Evolutionary conservation across 2,113 vertebrate genomes (phyloP).

Genomic region (Macrotus californicus): DNA sequence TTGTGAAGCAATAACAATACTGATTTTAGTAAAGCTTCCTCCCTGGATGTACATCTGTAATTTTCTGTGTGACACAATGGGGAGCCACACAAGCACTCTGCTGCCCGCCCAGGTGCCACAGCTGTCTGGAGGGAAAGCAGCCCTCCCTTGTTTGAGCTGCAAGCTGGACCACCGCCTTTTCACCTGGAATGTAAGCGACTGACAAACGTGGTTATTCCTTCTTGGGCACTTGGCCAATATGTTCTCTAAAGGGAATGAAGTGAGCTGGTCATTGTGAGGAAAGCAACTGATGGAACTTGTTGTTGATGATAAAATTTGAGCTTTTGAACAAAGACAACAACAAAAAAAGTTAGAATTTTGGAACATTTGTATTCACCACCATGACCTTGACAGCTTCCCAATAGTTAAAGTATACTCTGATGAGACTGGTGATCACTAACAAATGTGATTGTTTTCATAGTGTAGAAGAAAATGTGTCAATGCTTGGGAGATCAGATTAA

Average conservation of each 20-base stretch:
- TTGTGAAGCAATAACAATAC: background rate
- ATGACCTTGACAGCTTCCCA: background rate
- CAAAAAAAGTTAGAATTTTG: conserved; percentile 11
- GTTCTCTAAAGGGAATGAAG: background rate
- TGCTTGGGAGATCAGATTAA: background rate
- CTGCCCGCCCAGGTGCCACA: fast-evolving
- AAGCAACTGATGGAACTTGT: background rate
- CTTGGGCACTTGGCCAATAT: background rate
- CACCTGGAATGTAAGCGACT: background rate
- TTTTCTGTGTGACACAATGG: background rate
- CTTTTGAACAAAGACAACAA: background rate
- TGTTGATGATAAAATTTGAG: background rate
- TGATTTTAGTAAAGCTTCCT: background rate
- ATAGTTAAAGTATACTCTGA: background rate
- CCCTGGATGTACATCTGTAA: background rate
- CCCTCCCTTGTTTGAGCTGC: background rate
- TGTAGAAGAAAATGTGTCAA: background rate
- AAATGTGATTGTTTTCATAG: background rate
- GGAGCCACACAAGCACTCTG: background rate
- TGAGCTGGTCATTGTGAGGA: background rate
- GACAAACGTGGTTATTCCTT: background rate
- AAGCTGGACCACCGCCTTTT: background rate
- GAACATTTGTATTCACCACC: background rate
- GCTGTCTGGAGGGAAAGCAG: background rate
- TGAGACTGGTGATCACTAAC: background rate